These are phyloP conservation scores for Erythrolamprus reginae DNA, from an alignment of 2,113 vertebrate genomes.

Conservation along the genomic window DNA sequence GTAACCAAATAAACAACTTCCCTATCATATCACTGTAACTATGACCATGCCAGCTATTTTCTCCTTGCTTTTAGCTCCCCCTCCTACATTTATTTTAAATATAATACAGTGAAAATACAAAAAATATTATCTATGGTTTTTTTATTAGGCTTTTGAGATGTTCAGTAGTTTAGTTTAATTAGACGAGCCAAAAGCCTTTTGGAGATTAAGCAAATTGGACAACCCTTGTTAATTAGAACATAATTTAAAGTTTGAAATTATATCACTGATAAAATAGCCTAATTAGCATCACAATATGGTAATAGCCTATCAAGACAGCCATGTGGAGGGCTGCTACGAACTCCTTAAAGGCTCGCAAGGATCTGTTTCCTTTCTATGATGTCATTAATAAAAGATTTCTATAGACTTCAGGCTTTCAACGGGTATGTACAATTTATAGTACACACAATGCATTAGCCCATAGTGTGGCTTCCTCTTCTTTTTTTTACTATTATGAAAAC, in stretches of 20 bases:
- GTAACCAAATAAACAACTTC: neutral
- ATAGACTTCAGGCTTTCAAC: constrained; percentile 74
- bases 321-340: constrained; percentile 73
- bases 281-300: constrained; percentile 88
- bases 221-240: constrained; percentile 88
- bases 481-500: constrained; percentile 77
- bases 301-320: constrained; percentile 77
- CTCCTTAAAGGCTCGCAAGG: constrained; percentile 69
- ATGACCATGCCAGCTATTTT: neutral
- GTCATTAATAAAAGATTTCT: constrained; percentile 84
- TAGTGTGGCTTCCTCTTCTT: constrained; percentile 60
- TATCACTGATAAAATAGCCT: constrained; percentile 81
- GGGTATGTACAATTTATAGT: constrained; percentile 79
- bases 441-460: constrained; percentile 75
- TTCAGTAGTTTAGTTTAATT: constrained; percentile 76
- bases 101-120: constrained; percentile 9
- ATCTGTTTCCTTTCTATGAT: constrained; percentile 67
- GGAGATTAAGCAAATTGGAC: constrained; percentile 86
- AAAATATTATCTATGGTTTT: constrained; percentile 49
- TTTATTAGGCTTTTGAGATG: constrained; percentile 66
- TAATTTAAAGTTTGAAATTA: constrained; percentile 92
- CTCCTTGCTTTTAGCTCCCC: neutral
- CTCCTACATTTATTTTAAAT: constrained; percentile 4
- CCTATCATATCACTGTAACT: neutral
- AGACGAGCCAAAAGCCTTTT: constrained; percentile 73